phyloP scores from a whole-genome alignment of 2,797 vertebrate species.

The Setipinna tenuifilis region DNA sequence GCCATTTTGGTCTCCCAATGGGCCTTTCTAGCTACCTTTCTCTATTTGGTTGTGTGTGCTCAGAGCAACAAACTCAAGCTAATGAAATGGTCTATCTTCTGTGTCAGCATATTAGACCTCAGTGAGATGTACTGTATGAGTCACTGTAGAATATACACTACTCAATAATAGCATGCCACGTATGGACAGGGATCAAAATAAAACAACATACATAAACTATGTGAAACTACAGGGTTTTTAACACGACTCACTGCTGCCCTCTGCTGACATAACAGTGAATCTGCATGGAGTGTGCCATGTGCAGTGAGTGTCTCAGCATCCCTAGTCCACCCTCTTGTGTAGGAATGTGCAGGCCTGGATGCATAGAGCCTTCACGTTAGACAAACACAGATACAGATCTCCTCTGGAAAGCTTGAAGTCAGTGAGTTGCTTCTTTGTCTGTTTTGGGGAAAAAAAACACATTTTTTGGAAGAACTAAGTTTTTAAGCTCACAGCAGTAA shows the following conservation, averaged over 20 bases:
- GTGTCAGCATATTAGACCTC: background rate
- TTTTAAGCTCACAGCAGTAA: background rate
- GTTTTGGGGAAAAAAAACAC: background rate
- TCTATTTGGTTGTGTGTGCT: conserved; percentile 3
- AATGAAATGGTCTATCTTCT: background rate
- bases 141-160: conserved; percentile 10
- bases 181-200: conserved; percentile 25
- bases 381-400: background rate
- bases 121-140: conserved; percentile 7
- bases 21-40: conserved; percentile 39
- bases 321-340: background rate
- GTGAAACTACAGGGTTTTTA: conserved; percentile 17
- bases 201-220: background rate
- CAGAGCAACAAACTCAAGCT: conserved; percentile 1
- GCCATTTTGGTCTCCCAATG: conserved; percentile 37
- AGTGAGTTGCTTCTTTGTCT: background rate
- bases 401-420: background rate
- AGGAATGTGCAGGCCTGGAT: background rate
- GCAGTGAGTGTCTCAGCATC: background rate
- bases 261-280: background rate
- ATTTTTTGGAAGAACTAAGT: background rate
- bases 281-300: conserved; percentile 13
- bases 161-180: conserved; percentile 31
- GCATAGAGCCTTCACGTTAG: background rate
- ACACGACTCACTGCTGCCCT: conserved; percentile 13